A percentile compares a stretch with the other conserved stretches of the same genome.
Evolutionary conservation across 1,140 invertebrate species (phyloP).

Genomic region (Leptinotarsa texana): DNA sequence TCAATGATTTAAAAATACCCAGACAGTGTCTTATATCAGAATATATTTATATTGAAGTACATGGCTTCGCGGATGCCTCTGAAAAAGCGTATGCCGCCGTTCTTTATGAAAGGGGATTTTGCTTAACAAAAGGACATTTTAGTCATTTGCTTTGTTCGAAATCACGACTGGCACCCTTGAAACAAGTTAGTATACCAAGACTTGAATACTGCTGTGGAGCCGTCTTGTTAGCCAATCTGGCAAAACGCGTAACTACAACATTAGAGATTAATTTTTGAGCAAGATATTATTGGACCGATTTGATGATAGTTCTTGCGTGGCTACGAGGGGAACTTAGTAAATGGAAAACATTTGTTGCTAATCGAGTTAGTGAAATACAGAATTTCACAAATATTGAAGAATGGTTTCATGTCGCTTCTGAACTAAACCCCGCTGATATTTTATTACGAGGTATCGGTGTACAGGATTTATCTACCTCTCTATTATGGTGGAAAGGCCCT

Average conservation of each 20-base stretch:
- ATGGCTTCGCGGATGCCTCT: constrained; percentile 55
- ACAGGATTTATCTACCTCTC: constrained; percentile 17
- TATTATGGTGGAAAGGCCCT: constrained; percentile 41
- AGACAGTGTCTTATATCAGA: constrained; percentile 7
- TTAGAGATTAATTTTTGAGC: constrained; percentile 41
- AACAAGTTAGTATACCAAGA: constrained; percentile 33
- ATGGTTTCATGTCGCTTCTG: constrained; percentile 54
- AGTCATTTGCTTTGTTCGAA: constrained; percentile 52
- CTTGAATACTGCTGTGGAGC: constrained; percentile 36
- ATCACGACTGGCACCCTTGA: constrained; percentile 55
- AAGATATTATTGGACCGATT: constrained; percentile 30
- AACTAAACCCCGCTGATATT: constrained; percentile 53
- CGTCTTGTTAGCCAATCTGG: constrained; percentile 34
- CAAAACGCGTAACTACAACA: constrained; percentile 6
- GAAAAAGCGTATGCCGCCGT: constrained; percentile 50
- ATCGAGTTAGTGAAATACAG: constrained; percentile 52
- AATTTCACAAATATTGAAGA: constrained; percentile 33
- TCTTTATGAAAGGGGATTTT: constrained; percentile 43
- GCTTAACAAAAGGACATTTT: constrained; percentile 18
- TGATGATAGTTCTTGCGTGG: constrained; percentile 29
- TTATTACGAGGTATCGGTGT: constrained; percentile 42
- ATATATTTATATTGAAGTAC: constrained; percentile 37
- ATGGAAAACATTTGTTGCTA: constrained; percentile 53
- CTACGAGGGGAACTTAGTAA: constrained; percentile 40
- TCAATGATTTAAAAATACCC: constrained; percentile 16